Evolutionary conservation across 2,888 invertebrate species (phyloP).

Genomic region (Baccha elongata): DNA sequence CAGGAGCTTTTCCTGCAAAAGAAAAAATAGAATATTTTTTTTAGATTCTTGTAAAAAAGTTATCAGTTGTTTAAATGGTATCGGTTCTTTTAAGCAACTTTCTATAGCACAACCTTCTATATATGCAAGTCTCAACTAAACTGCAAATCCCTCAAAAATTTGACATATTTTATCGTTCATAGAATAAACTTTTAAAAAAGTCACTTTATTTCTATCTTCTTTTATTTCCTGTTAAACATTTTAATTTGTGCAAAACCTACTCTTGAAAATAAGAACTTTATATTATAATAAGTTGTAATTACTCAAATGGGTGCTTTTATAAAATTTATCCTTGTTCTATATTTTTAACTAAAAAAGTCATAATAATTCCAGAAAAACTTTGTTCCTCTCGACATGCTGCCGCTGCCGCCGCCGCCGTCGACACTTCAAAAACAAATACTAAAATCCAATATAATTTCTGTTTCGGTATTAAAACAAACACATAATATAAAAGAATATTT

Average conservation of each 20-base stretch:
- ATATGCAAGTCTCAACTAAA: too few relatives aligned
- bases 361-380: conserved; percentile 33
- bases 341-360: not conserved
- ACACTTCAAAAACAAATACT: conserved; percentile 40
- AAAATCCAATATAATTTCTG: conserved; percentile 46
- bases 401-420: not conserved
- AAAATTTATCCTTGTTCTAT: not conserved
- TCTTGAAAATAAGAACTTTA: not conserved
- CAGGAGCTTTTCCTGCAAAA: too few relatives aligned
- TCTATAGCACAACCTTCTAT: too few relatives aligned
- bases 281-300: not conserved
- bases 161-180: too few relatives aligned
- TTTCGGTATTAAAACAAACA: conserved; percentile 16
- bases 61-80: too few relatives aligned
- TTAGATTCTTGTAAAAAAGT: too few relatives aligned
- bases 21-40: too few relatives aligned
- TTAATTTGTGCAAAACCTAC: not conserved
- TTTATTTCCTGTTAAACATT: too few relatives aligned
- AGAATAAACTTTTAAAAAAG: too few relatives aligned
- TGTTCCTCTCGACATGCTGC: not conserved
- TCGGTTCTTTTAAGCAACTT: too few relatives aligned
- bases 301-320: not conserved
- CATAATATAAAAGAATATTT: conserved; percentile 8
- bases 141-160: too few relatives aligned
- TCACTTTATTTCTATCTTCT: too few relatives aligned